A percentile compares a stretch with the other conserved stretches of the same genome.
Evolutionary conservation across 1,140 invertebrate genomes (phyloP).

Genomic region (Drosophila tropicalis): DNA sequence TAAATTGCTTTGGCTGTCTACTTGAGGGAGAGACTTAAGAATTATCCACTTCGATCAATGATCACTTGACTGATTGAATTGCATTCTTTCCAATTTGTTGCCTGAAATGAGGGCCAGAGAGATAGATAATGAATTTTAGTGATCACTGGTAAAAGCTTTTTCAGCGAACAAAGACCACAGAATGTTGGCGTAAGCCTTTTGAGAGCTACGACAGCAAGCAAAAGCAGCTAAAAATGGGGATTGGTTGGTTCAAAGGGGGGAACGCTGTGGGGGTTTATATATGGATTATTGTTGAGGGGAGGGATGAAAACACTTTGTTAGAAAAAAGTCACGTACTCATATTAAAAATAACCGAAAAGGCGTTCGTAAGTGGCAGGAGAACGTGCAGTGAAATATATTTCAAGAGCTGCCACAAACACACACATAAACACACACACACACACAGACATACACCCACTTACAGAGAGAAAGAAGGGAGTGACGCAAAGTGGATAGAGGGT

Average conservation of each 20-base stretch:
- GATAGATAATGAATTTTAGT: background rate
- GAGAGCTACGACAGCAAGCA: background rate
- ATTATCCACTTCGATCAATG: too few species aligned
- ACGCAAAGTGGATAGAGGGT: constrained; percentile 11
- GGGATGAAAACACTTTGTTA: constrained; percentile 16
- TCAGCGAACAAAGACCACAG: constrained; percentile 6
- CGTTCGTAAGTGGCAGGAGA: constrained; percentile 74
- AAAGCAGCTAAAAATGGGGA: background rate
- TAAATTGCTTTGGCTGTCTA: too few species aligned
- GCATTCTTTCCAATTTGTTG: background rate
- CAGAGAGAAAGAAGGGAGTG: constrained; percentile 8
- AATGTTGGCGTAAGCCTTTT: constrained; percentile 10
- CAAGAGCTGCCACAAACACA: constrained; percentile 25
- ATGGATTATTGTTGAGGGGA: background rate
- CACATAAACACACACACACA: constrained; percentile 4
- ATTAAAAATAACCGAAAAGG: constrained; percentile 80
- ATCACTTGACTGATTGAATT: background rate
- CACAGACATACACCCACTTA: background rate
- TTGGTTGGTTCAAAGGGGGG: background rate
- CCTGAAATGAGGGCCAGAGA: background rate
- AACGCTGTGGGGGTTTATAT: too few species aligned
- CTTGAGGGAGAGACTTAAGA: too few species aligned
- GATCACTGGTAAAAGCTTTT: constrained; percentile 2
- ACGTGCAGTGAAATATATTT: constrained; percentile 78
- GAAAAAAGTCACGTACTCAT: constrained; percentile 75